A percentile compares a stretch with the other conserved stretches of the same genome.
phyloP scores from a whole-genome alignment of 2,888 invertebrate genomes.

The Chironomus riparius region DNA sequence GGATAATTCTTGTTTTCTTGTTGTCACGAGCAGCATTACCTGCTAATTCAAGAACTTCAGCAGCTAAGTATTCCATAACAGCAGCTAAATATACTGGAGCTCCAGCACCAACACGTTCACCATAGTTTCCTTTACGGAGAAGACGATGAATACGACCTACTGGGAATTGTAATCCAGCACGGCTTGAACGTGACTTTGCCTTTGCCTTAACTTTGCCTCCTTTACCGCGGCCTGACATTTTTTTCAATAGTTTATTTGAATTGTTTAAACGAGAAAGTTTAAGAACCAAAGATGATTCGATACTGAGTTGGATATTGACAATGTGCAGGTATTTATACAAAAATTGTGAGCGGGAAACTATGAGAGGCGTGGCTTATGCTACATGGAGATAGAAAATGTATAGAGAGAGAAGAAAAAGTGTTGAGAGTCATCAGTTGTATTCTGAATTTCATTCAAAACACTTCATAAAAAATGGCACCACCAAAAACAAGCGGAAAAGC shows the following conservation, averaged over 20 bases:
- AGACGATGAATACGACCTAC: conserved; percentile 33
- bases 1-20: conserved; percentile 47
- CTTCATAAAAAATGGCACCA: conserved; percentile 31
- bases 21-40: conserved; percentile 54
- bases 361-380: not conserved
- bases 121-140: conserved; percentile 49
- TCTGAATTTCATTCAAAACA: not conserved
- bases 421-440: not conserved
- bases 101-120: conserved; percentile 41
- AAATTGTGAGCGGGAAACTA: not conserved
- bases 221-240: conserved; percentile 9
- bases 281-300: not conserved
- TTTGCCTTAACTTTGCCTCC: not conserved
- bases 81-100: conserved; percentile 48
- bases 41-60: conserved; percentile 56
- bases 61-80: conserved; percentile 57
- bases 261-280: not conserved
- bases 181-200: conserved; percentile 37
- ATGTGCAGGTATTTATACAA: not conserved
- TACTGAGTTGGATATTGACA: not conserved
- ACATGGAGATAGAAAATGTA: not conserved
- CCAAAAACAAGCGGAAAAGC: conserved; percentile 41
- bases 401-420: not conserved
- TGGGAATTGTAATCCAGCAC: conserved; percentile 47
- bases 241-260: not conserved